Conservation (phyloP, 2,888 invertebrate species). For the Blera fallax region DNA sequence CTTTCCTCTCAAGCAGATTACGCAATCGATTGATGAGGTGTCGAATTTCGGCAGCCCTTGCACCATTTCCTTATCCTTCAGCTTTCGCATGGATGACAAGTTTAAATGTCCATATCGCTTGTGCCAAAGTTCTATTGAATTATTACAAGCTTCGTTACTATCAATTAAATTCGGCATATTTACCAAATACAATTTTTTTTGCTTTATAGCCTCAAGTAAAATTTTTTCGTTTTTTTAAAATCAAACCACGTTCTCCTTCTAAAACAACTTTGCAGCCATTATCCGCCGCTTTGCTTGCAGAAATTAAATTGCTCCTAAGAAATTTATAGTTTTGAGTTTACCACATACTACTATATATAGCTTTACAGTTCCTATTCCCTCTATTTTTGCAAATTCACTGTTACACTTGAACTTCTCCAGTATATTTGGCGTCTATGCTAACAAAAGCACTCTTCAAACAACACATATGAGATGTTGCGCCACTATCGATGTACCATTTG, state of each 20-base stretch:
- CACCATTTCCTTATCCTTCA: neutral
- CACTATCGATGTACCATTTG: neutral
- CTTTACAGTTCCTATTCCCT: slow-evolving; percentile 12
- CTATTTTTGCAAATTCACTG: neutral
- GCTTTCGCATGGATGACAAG: neutral
- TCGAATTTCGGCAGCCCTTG: neutral
- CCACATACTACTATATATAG: neutral
- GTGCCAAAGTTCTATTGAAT: neutral
- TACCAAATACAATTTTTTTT: neutral
- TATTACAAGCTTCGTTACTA: neutral
- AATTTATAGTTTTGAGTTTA: neutral
- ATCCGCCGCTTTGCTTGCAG: slow-evolving; percentile 6
- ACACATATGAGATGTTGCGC: slow-evolving; percentile 2
- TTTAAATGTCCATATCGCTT: slow-evolving; percentile 4
- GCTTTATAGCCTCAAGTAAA: neutral
- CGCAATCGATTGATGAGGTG: neutral
- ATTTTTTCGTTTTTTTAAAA: neutral
- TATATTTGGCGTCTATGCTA: neutral
- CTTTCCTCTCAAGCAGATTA: slow-evolving; percentile 23
- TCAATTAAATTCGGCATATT: neutral
- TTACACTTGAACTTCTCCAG: slow-evolving; percentile 14
- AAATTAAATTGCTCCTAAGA: slow-evolving; percentile 20
- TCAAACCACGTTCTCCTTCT: neutral
- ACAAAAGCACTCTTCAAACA: slow-evolving; percentile 1
- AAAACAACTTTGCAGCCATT: neutral